Conservation (phyloP, 2,113 vertebrate species). For the Gnathonemus echidnorhynchus region DNA sequence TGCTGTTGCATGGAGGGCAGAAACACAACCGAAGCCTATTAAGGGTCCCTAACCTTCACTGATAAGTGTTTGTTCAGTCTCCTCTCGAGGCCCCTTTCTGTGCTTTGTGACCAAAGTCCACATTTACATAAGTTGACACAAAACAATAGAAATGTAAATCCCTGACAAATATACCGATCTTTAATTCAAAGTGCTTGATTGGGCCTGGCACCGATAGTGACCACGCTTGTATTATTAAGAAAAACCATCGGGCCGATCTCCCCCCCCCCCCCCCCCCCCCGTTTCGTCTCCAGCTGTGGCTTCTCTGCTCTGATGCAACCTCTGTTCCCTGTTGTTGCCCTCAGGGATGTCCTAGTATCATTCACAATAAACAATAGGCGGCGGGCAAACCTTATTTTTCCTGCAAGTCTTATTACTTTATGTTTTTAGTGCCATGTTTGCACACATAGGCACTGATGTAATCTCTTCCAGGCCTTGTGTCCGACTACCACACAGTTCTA, state of each 20-base stretch:
- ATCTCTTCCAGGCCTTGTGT: background rate
- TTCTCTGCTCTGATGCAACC: background rate
- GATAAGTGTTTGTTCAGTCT: background rate
- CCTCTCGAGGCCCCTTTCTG: background rate
- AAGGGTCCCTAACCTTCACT: constrained; percentile 1
- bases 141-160: constrained; percentile 7
- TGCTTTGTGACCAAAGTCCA: background rate
- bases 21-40: background rate
- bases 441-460: background rate
- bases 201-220: background rate
- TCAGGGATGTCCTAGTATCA: background rate
- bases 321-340: background rate
- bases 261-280: background rate
- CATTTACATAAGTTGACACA: background rate
- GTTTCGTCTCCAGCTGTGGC: background rate
- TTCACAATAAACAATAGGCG: background rate
- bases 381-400: background rate
- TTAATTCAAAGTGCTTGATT: constrained; percentile 10
- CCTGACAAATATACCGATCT: background rate
- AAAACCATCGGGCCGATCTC: background rate
- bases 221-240: constrained; percentile 22
- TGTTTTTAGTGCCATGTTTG: constrained; percentile 27
- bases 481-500: background rate
- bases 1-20: constrained; percentile 1
- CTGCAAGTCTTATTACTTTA: background rate